phyloP scores from a whole-genome alignment of 2,797 vertebrate genomes.

The Schizopygopsis malacanthus region DNA sequence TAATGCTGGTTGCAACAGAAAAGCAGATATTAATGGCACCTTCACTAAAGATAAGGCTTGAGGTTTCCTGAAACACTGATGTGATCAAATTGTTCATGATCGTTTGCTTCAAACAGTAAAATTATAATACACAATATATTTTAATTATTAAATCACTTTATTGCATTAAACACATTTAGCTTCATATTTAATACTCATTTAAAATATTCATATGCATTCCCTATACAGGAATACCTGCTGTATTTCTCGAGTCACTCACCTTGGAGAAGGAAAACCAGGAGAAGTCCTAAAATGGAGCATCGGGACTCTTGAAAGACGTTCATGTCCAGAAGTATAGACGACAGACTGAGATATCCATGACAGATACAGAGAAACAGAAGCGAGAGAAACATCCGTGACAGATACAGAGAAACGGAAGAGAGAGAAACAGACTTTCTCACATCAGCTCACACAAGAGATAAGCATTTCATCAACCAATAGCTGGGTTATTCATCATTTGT shows the following conservation, averaged over 20 bases:
- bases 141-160: not conserved
- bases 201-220: no score
- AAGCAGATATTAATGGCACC: not conserved
- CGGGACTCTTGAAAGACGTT: not conserved
- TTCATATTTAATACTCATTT: not conserved
- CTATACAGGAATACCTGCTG: no score
- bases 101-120: not conserved
- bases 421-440: no score
- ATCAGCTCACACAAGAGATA: no score
- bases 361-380: no score
- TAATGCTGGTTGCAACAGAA: not conserved
- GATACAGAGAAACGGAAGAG: no score
- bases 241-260: not conserved
- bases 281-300: not conserved
- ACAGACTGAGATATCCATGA: not conserved
- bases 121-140: not conserved
- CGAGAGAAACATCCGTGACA: no score
- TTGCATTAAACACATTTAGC: not conserved
- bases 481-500: no score
- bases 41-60: not conserved
- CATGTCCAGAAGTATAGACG: not conserved
- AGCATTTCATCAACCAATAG: no score
- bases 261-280: not conserved
- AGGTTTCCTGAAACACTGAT: slow-evolving; percentile 17
- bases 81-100: not conserved